Evolutionary conservation across 2,113 vertebrate genomes (phyloP), one percentile per base, ranked within the genome.

Genomic region (Scytalopus superciliaris): DNA sequence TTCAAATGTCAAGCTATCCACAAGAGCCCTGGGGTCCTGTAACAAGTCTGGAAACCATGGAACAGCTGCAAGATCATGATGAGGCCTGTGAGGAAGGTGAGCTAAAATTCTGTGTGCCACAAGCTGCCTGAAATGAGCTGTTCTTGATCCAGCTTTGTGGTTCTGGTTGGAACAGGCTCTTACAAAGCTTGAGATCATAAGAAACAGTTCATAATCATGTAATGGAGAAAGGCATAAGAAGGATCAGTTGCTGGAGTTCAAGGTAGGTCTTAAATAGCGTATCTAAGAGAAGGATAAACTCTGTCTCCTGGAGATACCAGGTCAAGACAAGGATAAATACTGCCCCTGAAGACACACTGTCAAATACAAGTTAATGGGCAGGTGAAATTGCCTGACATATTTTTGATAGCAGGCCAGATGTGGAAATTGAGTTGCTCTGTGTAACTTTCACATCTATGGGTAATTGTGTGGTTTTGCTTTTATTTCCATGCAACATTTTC

Each of bases 41-140:
- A 37, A 82, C 96, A 69, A 87, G 96, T 39, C 74, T 99, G 92
- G 97, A 98, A 96, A 97, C 93, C 37, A 31, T 77, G 60, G 98
- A 98, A 27, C 97, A 98, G 96, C 93, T 98, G 84, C 97, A 97
- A 76, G 98, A 99, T 97, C 97, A 98, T 6, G 98, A 98, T 89
- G 98, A 98, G 11, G 96, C 98, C 45, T 98, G 96, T 78, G 89
- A 94, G 72, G 99, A 99, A 98, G 99, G 99, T 99, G 76, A 97
- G 97, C 55, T 72, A 85, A 92, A 89, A 78, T n/a, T 40, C 33
- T 11, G 16, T 49, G 63, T 74, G 40, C 39, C 15, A 73, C 35
- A 28, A 25, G 40, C 33, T 92, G 49, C 28, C 72, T 57, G 21
- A 78, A 74, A 77, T 53, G 9, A 50, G 67, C 40, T 23, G 4